Base-by-base conservation (phyloP, 1,140 invertebrate species). In the Dreissena polymorpha region DNA sequence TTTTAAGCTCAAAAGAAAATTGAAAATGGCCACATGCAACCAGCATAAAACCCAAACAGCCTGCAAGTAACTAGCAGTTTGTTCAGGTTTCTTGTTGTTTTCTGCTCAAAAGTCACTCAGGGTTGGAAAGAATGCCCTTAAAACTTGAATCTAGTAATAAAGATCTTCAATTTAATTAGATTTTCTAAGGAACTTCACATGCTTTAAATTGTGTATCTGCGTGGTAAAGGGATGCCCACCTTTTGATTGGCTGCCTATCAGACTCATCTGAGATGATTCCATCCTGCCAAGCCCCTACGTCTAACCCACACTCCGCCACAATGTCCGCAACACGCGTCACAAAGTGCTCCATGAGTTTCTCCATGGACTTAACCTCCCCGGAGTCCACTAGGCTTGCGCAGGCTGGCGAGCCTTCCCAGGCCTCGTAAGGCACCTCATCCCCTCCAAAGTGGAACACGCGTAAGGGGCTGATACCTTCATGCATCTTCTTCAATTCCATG, bases 361-460 rank as follows among this genome's bases (percentile, higher is more conserved):
- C 86, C 21, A 87, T 85, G 12, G 82, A 72, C 0, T 70, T 64
- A 3, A 91, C 85, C 77, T 86, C 77, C 7, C 75, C 76, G 13
- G 83, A 72, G 10, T 87, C 83, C 14, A 91, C 67, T 39, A 91
- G 74, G 13, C 79, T 86, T 71, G 82, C 69, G 73, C 91, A 92
- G n/a, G 88, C 88, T 6, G 86, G 86, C 0, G 91, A 92, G 18
- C 88, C 86, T 51, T 87, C 85, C 91, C 91, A 92, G 0, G 88
- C 88, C 39, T 90, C 87, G 64, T 86, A 88, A 0, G 90, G 88
- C 12, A 92, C 90, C 65, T 92, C 91, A 80, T 93, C 92, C 18
- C 92, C 92, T 27, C 91, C 92, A 82, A 92, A 86, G 74, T 93
- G 91, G 60, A 92, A 90, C 16, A 86, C 83, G 13, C 82, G 83